Conservation (phyloP, 2,888 invertebrate genomes). For the Synanthedon myopaeformis region DNA sequence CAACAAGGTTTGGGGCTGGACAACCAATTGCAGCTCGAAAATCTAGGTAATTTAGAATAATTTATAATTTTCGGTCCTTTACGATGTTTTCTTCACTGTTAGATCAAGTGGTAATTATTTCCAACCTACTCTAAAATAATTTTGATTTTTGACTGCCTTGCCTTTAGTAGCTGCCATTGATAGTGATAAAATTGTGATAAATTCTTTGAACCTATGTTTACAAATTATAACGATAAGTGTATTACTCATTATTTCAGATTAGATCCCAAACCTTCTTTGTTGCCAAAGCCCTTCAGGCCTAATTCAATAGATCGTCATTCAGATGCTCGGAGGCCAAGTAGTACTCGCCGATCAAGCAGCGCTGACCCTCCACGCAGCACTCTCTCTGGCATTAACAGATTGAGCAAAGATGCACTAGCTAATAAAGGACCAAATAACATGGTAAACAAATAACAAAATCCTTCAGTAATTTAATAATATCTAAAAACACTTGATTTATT, state of each 20-base stretch:
- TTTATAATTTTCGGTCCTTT: too few species aligned
- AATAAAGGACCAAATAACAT: conserved; percentile 39
- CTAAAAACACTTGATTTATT: too few species aligned
- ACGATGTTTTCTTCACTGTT: too few species aligned
- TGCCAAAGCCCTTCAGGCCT: conserved; percentile 45
- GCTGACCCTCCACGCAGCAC: conserved; percentile 45
- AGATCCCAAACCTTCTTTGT: conserved; percentile 44
- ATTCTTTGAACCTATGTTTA: neutral
- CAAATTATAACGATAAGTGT: neutral
- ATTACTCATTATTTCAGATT: conserved; percentile 16
- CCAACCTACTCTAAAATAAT: too few species aligned
- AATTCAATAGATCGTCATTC: conserved; percentile 51
- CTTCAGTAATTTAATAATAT: too few species aligned
- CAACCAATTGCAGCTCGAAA: neutral
- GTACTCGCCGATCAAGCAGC: conserved; percentile 46
- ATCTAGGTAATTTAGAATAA: neutral
- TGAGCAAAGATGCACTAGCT: conserved; percentile 50
- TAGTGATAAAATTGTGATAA: too few species aligned
- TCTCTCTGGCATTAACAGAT: conserved; percentile 22
- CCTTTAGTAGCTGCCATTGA: too few species aligned
- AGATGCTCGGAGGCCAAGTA: conserved; percentile 41
- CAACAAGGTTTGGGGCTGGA: neutral
- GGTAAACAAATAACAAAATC: conserved; percentile 17
- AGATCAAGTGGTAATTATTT: too few species aligned
- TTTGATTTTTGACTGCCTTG: too few species aligned